Conservation (phyloP, 2,113 vertebrate species). For the Sigmodon hispidus region DNA sequence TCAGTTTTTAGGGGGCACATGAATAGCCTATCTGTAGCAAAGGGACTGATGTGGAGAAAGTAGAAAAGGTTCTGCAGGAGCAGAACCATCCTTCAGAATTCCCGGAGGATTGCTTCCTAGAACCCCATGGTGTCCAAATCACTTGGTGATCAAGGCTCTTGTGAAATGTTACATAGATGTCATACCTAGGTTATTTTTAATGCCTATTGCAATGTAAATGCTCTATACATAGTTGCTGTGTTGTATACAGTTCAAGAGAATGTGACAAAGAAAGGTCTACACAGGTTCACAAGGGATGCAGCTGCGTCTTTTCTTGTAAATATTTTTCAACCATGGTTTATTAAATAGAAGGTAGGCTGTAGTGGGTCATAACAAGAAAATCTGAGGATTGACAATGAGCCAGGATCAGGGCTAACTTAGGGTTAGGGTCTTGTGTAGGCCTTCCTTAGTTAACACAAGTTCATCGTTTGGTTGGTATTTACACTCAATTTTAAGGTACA, state of each 20-base stretch:
- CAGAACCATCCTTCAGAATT: not conserved
- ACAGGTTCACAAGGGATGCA: not conserved
- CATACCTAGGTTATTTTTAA: not conserved
- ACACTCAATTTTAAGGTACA: not conserved
- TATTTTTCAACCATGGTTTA: not conserved
- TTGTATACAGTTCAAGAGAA: not conserved
- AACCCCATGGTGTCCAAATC: not conserved
- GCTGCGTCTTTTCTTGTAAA: not conserved
- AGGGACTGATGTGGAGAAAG: not conserved
- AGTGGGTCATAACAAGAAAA: not conserved
- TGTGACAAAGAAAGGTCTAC: not conserved
- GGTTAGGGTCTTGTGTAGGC: not conserved
- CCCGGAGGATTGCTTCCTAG: not conserved
- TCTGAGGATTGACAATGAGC: not conserved
- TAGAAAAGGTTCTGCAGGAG: not conserved
- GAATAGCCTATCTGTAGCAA: not conserved
- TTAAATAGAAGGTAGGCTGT: not conserved
- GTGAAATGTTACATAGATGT: not conserved
- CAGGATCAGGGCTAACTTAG: not conserved
- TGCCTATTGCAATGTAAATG: not conserved
- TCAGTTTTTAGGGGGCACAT: not conserved
- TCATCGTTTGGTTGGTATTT: not conserved
- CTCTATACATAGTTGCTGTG: not conserved
- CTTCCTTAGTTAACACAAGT: not conserved
- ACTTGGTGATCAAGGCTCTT: not conserved